These are phyloP conservation scores for Diadema setosum DNA, from an alignment of 35 echinoderm and acorn worm genomes.

Conservation along the genomic window DNA sequence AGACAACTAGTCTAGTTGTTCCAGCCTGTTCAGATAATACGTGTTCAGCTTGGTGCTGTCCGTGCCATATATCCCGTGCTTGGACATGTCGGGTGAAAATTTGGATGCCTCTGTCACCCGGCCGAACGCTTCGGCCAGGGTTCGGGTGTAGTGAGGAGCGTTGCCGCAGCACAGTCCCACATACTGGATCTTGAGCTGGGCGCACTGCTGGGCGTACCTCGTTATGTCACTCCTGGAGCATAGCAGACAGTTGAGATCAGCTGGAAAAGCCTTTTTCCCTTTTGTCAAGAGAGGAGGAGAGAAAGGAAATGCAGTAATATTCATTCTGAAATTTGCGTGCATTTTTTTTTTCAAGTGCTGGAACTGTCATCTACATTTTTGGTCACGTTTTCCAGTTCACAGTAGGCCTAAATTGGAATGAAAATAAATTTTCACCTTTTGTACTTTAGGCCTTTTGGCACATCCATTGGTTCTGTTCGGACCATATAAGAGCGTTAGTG, in stretches of 20 bases:
- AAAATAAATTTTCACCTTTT: too few species aligned
- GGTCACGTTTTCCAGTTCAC: too few species aligned
- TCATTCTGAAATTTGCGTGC: too few species aligned
- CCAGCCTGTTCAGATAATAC: background rate
- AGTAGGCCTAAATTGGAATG: too few species aligned
- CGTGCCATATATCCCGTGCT: constrained; percentile 60
- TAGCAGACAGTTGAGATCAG: constrained; percentile 42
- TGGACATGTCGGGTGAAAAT: constrained; percentile 62
- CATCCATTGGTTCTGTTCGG: too few species aligned
- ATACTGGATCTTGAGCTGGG: constrained; percentile 78
- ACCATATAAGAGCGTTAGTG: too few species aligned
- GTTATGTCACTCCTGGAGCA: constrained; percentile 50
- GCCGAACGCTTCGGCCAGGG: constrained; percentile 74
- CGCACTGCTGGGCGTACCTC: constrained; percentile 52
- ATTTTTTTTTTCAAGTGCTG: too few species aligned
- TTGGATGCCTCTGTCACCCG: constrained; percentile 58
- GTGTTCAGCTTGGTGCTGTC: constrained; percentile 20
- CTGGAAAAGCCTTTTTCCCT: constrained; percentile 61
- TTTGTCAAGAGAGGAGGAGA: too few species aligned
- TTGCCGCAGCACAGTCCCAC: constrained; percentile 94
- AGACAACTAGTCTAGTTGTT: too few species aligned
- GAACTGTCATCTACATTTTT: too few species aligned
- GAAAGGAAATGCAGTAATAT: too few species aligned
- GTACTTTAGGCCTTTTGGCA: too few species aligned
- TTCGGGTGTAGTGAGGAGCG: constrained; percentile 73